These are phyloP conservation scores for Epicauta chinensis DNA, from an alignment of 1,140 invertebrate genomes.

Conservation along the genomic window DNA sequence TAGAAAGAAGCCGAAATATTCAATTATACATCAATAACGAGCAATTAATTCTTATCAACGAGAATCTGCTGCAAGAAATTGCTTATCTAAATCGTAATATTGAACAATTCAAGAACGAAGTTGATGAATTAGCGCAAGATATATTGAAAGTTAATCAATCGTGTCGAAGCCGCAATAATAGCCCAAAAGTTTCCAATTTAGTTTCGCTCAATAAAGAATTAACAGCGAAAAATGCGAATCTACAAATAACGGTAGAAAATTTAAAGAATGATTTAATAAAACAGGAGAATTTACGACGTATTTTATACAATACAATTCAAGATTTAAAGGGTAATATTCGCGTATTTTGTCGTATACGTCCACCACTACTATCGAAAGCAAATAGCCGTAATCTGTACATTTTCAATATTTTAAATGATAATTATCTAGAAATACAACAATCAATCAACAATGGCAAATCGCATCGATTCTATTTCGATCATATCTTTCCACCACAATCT, in stretches of 20 bases:
- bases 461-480: constrained; percentile 60
- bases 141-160: too few species aligned
- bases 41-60: too few species aligned
- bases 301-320: constrained; percentile 46
- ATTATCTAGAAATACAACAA: constrained; percentile 45
- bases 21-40: too few species aligned
- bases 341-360: constrained; percentile 65
- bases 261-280: constrained; percentile 11
- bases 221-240: not conserved
- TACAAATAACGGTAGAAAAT: not conserved
- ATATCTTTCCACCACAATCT: constrained; percentile 54
- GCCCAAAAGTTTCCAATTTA: too few species aligned
- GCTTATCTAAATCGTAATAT: too few species aligned
- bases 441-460: constrained; percentile 34
- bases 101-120: too few species aligned
- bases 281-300: constrained; percentile 41
- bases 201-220: too few species aligned
- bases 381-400: constrained; percentile 25
- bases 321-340: constrained; percentile 58
- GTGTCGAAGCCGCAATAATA: too few species aligned
- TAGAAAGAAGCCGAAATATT: too few species aligned
- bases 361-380: constrained; percentile 37
- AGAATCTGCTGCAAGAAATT: too few species aligned
- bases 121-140: too few species aligned
- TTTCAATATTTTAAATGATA: constrained; percentile 46